Evolutionary conservation across 2,113 vertebrate species (phyloP), one percentile per base, ranked within the genome.

Genomic region (Coptodon rendalli): DNA sequence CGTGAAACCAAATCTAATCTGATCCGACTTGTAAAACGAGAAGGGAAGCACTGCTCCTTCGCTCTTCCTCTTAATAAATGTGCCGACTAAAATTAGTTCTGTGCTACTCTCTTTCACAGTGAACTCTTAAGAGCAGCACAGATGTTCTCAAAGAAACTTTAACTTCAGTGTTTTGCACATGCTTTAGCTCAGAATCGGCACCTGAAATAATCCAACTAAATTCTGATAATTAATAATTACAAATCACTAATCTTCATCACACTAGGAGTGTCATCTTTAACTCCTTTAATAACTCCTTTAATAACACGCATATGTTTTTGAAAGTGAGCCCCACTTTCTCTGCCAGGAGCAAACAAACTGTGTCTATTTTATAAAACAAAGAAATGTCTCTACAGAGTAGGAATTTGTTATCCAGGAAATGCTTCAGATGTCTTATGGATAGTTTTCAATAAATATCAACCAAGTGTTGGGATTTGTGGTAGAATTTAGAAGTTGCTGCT

Each of bases 1-100:
- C 89, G 82, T 19, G 61, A 82, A 86, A 48, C 73, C 66, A 24
- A 86, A 82, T 43, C 54, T 93, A 82, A 90, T 86, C 71, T 61
- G 36, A 83, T 86, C 78, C 56, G 63, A 86, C 53, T 40, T 71
- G 14, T 57, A 17, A 86, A 68, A 59, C 36, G 12, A 36, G n/a
- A 71, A 80, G 29, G 27, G 14, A 40, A 27, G 27, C 29, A 12
- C 79, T 59, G 54, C 76, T 80, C 68, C 78, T 85, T 86, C 48
- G 22, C 22, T 22, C 56, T 38, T 81, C 59, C 45, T 80, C 80
- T 59, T 79, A 22, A 43, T 81, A 4, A 63, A 43, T 45, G 17
- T 43, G 59, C 59, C 11, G 48, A 38, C 71, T 80, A 9, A 45
- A 53, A 7, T 54, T 5, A 82, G 40, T 61, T 82, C 71, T 50